Percentiles rank a stretch among this genome's conserved stretches.
Conservation (phyloP, 2,113 vertebrate species). For the Tetrao urogallus region DNA sequence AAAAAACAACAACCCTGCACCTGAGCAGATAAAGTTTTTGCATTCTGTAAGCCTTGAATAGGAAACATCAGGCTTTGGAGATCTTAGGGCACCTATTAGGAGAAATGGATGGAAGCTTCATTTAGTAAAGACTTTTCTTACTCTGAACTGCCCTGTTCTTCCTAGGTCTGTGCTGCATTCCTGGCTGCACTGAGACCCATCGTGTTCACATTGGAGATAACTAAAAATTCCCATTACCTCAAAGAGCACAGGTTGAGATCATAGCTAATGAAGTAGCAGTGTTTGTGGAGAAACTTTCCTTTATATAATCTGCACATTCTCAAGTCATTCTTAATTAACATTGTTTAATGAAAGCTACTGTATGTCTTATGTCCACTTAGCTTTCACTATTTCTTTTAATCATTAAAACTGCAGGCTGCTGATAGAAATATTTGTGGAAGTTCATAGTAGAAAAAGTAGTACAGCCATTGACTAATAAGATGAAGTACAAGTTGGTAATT, state of each 20-base stretch:
- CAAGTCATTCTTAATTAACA: background rate
- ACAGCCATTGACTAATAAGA: background rate
- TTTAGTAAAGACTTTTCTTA: background rate
- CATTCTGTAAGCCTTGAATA: background rate
- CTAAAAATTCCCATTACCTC: background rate
- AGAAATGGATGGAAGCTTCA: background rate
- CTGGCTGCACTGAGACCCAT: background rate
- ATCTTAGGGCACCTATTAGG: background rate
- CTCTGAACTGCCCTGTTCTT: background rate
- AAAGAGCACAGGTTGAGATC: background rate
- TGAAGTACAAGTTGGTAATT: background rate
- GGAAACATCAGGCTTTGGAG: background rate
- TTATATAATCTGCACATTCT: background rate
- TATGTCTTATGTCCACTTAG: background rate
- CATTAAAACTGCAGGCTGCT: background rate
- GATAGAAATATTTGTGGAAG: background rate
- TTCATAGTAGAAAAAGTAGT: background rate
- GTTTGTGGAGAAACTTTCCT: background rate
- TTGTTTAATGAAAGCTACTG: background rate
- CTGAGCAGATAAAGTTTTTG: background rate
- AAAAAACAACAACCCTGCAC: background rate
- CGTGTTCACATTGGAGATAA: background rate
- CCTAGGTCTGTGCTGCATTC: background rate
- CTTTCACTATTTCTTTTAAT: background rate
- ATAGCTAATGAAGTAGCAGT: background rate